Evolutionary conservation across 2,797 vertebrate genomes (phyloP).

Genomic region (Furcifer pardalis): DNA sequence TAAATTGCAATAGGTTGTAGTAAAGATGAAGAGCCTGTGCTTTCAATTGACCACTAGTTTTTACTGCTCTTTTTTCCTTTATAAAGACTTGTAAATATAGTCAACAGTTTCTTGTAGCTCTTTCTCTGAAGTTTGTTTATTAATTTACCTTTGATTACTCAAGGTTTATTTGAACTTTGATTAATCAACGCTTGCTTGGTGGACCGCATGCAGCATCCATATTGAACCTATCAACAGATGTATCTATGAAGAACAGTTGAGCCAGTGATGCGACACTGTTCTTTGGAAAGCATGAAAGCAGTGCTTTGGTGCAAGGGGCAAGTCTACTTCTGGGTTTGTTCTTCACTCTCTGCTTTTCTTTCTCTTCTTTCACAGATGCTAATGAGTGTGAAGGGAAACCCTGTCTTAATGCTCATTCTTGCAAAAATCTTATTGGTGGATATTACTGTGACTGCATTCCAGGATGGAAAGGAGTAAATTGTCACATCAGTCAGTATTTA

Average conservation of each 20-base stretch:
- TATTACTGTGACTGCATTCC: slow-evolving; percentile 96
- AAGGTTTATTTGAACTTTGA: background rate
- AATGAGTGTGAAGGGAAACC: slow-evolving; percentile 93
- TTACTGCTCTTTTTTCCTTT: background rate
- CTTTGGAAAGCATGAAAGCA: slow-evolving; percentile 65
- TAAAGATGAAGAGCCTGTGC: too few species aligned
- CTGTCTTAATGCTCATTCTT: slow-evolving; percentile 95
- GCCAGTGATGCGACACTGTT: slow-evolving; percentile 14
- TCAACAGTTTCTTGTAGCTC: background rate
- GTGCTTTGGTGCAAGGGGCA: slow-evolving; percentile 73
- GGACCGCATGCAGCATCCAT: background rate
- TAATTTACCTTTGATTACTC: background rate
- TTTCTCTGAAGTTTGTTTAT: background rate
- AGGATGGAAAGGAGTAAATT: slow-evolving; percentile 95
- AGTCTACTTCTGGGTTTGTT: slow-evolving; percentile 71
- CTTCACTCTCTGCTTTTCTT: slow-evolving; percentile 73
- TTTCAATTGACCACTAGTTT: background rate
- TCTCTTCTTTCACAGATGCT: slow-evolving; percentile 89
- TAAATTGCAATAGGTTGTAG: background rate
- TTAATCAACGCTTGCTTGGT: background rate
- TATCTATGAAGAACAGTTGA: background rate
- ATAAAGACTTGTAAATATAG: background rate
- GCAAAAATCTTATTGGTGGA: slow-evolving; percentile 99
- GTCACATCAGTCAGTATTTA: slow-evolving; percentile 96
- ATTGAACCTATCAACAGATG: slow-evolving; percentile 22